Conservation (phyloP, 2,888 invertebrate genomes). For the Pyrgus malvae region DNA sequence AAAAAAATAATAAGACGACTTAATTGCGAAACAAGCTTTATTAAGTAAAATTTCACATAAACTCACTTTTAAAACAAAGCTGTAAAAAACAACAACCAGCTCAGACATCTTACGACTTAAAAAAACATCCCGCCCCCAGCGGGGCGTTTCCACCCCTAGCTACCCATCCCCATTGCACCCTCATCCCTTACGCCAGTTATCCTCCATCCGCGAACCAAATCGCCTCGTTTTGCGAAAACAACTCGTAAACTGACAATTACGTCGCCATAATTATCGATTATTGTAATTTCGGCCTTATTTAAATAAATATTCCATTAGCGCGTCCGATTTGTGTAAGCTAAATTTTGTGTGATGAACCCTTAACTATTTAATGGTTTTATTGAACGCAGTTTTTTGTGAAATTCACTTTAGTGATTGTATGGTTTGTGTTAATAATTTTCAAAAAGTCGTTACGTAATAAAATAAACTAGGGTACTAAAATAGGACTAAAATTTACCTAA, state of each 20-base stretch:
- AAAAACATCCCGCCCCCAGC: conserved; percentile 18
- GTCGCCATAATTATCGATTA: conserved; percentile 39
- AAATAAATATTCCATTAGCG: not conserved
- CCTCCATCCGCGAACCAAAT: conserved; percentile 56
- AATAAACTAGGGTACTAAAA: too few relatives aligned
- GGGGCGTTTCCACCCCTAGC: conserved; percentile 22
- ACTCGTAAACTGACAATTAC: conserved; percentile 46
- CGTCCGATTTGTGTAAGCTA: conserved; percentile 20
- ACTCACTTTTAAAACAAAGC: not conserved
- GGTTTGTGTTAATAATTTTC: too few relatives aligned
- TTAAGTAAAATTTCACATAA: not conserved
- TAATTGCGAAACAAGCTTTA: not conserved
- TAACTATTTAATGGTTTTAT: not conserved
- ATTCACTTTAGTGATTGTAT: too few relatives aligned
- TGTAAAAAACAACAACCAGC: conserved; percentile 10
- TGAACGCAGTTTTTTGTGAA: not conserved
- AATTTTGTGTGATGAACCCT: not conserved
- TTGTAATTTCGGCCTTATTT: conserved; percentile 37
- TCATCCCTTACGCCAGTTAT: conserved; percentile 55
- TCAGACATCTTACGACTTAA: conserved; percentile 14
- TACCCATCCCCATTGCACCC: conserved; percentile 5
- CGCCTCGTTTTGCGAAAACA: conserved; percentile 58
- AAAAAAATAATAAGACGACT: too few relatives aligned
- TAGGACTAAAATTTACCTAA: too few relatives aligned
- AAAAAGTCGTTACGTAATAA: too few relatives aligned